These are phyloP conservation scores for Girardia tigrina DNA, from an alignment of 2,888 invertebrate genomes.

Conservation along the genomic window DNA sequence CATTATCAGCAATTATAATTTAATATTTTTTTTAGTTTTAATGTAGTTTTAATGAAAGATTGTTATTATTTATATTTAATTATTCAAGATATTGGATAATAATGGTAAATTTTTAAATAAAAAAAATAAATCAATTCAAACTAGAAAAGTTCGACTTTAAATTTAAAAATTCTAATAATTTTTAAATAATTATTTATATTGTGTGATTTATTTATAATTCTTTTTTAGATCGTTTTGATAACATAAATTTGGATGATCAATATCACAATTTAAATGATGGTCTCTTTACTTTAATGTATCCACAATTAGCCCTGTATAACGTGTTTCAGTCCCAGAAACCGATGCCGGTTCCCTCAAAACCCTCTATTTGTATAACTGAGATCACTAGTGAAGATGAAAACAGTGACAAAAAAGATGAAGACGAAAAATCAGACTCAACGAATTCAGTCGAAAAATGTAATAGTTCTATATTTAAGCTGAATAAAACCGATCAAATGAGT, in stretches of 20 bases:
- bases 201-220: no score
- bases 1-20: no score
- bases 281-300: background rate
- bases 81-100: no score
- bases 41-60: no score
- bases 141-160: no score
- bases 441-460: background rate
- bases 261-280: background rate
- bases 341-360: background rate
- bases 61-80: no score
- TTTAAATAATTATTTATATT: no score
- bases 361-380: background rate
- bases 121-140: no score
- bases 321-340: background rate
- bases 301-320: background rate
- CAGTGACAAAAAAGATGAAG: background rate
- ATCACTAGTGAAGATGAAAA: background rate
- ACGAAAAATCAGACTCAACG: background rate
- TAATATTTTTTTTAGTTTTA: no score
- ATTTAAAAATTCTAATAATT: no score
- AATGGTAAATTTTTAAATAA: no score
- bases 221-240: no score
- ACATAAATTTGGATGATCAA: background rate
- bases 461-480: background rate
- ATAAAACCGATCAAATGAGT: background rate